Evolutionary conservation across 2,797 vertebrate species (phyloP), one percentile per base, ranked within the genome.

Genomic region (Macropus fuliginosus): DNA sequence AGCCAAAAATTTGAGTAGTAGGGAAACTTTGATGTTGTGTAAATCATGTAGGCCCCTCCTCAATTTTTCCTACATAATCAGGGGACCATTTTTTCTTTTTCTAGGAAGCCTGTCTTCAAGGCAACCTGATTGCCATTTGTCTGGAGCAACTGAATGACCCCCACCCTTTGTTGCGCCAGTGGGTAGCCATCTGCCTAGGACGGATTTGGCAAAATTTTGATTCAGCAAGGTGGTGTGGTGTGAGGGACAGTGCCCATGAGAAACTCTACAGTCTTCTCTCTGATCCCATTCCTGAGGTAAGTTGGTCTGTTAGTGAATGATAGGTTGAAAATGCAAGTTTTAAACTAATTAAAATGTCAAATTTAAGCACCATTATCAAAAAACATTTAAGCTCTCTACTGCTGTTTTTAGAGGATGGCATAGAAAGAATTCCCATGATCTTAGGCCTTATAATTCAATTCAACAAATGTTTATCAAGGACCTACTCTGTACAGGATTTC

Each of bases 131-230:
- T 29, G 99, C 99, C 3, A 99, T 99, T 98, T 99, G 99, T 98
- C 99, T 99, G 98, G 99, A 99, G 98, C 99, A 99, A 98, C 98
- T 99, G 93, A 99, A 98, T 0, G 99, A 99, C 98, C 99, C 99
- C 0, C 99, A 99, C 97, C 99, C 99, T 0, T 98, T 99, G 93
- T 99, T 99, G 96, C 99, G 99, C 93, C 99, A 99, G 98, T 99
- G 99, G 99, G 99, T 99, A 97, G 99, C 99, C 97, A 99, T 99
- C 98, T 99, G 99, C 97, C 98, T 99, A 46, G 99, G 99, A 0
- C 99, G 99, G 11, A 99, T 99, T 98, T 99, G 99, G 99, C 99
- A 99, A 99, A 99, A 99, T 98, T 99, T 99, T 5, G 99, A 99
- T 98, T 99, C 99, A 0, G 99, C 99, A 0, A 98, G 99, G 91